Conservation (phyloP, 2,797 vertebrate species). For the Labeo calbasu region DNA sequence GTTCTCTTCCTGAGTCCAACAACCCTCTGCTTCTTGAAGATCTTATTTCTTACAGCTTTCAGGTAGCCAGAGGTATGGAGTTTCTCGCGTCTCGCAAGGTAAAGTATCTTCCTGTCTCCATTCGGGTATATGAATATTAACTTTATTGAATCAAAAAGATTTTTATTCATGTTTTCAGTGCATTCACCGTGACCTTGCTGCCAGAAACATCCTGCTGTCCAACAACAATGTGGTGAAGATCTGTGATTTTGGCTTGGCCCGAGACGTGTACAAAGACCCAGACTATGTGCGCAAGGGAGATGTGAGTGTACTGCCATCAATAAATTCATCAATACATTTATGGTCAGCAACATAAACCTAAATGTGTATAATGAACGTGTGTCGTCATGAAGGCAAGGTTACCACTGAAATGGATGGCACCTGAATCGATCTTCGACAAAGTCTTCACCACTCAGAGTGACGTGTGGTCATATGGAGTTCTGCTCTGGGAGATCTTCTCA, state of each 20-base stretch:
- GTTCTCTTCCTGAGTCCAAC: conserved; percentile 70
- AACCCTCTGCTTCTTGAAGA: conserved; percentile 87
- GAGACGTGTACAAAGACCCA: conserved; percentile 95
- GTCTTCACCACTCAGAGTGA: conserved; percentile 96
- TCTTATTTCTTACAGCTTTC: conserved; percentile 95
- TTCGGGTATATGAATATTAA: conserved; percentile 25
- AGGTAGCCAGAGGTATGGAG: conserved; percentile 96
- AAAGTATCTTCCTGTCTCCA: conserved; percentile 56
- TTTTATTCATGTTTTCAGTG: conserved; percentile 76
- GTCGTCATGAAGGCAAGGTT: conserved; percentile 84
- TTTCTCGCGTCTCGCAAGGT: conserved; percentile 86
- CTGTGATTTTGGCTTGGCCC: conserved; percentile 93
- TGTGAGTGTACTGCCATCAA: conserved; percentile 75
- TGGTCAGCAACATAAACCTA: not conserved
- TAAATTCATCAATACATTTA: not conserved
- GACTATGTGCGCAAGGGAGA: conserved; percentile 97
- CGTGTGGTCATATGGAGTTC: conserved; percentile 93
- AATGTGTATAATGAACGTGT: conserved; percentile 34
- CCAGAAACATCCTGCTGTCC: conserved; percentile 92
- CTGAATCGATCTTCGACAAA: conserved; percentile 97
- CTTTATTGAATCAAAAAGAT: conserved; percentile 62
- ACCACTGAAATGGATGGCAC: conserved; percentile 98
- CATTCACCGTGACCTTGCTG: conserved; percentile 94
- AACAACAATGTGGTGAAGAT: conserved; percentile 97
- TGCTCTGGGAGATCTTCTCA: conserved; percentile 98